Evolutionary conservation across 2,888 invertebrate species (phyloP).

Genomic region (Rotaria macrura): DNA sequence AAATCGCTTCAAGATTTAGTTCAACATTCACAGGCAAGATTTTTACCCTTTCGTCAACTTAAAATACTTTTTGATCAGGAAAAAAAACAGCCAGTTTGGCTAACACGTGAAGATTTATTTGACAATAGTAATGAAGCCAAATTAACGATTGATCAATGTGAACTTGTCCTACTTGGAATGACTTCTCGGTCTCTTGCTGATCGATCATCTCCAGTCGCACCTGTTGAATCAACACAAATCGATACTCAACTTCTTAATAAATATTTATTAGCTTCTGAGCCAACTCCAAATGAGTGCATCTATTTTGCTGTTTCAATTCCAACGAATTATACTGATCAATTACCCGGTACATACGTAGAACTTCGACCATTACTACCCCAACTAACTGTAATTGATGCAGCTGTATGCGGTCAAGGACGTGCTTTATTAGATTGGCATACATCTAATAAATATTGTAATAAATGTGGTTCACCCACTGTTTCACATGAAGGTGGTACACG

Average conservation of each 20-base stretch:
- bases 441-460: not conserved
- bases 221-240: not conserved
- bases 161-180: not conserved
- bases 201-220: not conserved
- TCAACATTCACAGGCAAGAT: not conserved
- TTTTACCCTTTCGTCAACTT: not conserved
- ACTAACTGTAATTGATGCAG: not conserved
- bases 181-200: not conserved
- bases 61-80: not conserved
- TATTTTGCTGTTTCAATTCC: not conserved
- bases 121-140: not conserved
- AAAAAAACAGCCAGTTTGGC: not conserved
- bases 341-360: not conserved
- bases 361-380: not conserved
- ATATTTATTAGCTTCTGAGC: not conserved
- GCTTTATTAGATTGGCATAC: not conserved
- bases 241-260: not conserved
- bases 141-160: not conserved
- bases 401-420: not conserved
- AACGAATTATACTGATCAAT: not conserved
- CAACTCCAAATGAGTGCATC: not conserved
- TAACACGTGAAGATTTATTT: not conserved
- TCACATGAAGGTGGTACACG: slow-evolving; percentile 8
- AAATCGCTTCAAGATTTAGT: not conserved
- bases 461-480: not conserved